Evolutionary conservation across 2,113 vertebrate genomes (phyloP).

Genomic region (Oreochromis niloticus): DNA sequence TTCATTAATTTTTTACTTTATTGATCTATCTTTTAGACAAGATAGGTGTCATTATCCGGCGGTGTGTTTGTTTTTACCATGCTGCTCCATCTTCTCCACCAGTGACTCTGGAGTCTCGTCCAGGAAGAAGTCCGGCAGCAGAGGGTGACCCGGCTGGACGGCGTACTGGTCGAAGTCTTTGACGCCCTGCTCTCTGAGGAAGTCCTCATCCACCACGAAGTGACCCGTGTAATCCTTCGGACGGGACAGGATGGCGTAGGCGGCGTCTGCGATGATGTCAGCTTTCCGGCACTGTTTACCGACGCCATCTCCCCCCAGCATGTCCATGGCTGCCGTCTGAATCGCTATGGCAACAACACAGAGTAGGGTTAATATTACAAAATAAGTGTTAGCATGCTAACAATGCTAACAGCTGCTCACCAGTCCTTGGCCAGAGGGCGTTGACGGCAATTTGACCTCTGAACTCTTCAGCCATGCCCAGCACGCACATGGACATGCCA

Average conservation of each 20-base stretch:
- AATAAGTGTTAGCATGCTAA: neutral
- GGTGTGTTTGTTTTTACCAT: constrained; percentile 62
- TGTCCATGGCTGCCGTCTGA: constrained; percentile 91
- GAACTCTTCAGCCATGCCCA: constrained; percentile 98
- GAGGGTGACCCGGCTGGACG: constrained; percentile 85
- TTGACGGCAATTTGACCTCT: constrained; percentile 91
- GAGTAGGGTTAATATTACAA: neutral
- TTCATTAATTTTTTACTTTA: neutral
- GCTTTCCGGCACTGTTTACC: constrained; percentile 87
- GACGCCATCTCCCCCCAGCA: constrained; percentile 84
- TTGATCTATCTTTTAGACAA: neutral
- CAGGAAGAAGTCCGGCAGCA: constrained; percentile 94
- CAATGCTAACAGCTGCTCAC: constrained; percentile 51
- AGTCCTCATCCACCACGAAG: constrained; percentile 88
- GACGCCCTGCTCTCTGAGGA: constrained; percentile 84
- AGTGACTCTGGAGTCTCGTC: constrained; percentile 68
- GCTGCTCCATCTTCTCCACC: constrained; percentile 61
- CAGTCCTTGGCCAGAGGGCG: constrained; percentile 94
- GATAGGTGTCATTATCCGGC: neutral
- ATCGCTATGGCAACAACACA: constrained; percentile 74
- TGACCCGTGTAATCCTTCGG: constrained; percentile 86
- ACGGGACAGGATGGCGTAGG: constrained; percentile 84
- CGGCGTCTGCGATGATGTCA: constrained; percentile 93
- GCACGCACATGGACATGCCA: constrained; percentile 97
- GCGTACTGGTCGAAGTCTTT: constrained; percentile 86